Evolutionary conservation across 2,888 invertebrate genomes (phyloP).

Genomic region (Melanostoma scalare): DNA sequence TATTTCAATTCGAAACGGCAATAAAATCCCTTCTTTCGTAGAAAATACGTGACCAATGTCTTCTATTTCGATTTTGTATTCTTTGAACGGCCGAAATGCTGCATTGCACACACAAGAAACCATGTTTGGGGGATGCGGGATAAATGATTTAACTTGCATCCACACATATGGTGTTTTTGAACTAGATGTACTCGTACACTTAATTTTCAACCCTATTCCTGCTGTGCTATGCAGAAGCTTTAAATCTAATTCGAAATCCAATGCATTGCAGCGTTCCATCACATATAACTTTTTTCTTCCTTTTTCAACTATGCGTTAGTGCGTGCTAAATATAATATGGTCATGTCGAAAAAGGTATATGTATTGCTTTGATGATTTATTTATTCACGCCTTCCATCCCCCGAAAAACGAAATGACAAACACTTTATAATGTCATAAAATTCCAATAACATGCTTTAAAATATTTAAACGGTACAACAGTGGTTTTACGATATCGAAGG

Average conservation of each 20-base stretch:
- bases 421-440: conserved; percentile 58
- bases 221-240: conserved; percentile 39
- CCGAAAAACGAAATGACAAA: neutral
- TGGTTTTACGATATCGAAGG: conserved; percentile 33
- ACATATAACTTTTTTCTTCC: conserved; percentile 2
- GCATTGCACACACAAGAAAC: conserved; percentile 48
- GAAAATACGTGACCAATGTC: conserved; percentile 82
- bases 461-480: conserved; percentile 64
- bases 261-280: conserved; percentile 56
- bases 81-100: conserved; percentile 61
- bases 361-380: conserved; percentile 41
- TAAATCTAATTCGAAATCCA: conserved; percentile 54
- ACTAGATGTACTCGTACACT: conserved; percentile 4
- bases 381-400: conserved; percentile 50
- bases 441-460: conserved; percentile 69
- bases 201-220: conserved; percentile 44
- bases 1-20: conserved; percentile 80
- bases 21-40: conserved; percentile 82
- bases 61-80: conserved; percentile 81
- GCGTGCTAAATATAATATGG: neutral
- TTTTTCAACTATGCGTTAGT: neutral
- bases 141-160: conserved; percentile 48
- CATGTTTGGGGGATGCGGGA: conserved; percentile 3
- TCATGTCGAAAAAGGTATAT: neutral
- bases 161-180: conserved; percentile 46